These are phyloP conservation scores for Ischnura elegans DNA, from an alignment of 2,888 invertebrate genomes.

Conservation along the genomic window DNA sequence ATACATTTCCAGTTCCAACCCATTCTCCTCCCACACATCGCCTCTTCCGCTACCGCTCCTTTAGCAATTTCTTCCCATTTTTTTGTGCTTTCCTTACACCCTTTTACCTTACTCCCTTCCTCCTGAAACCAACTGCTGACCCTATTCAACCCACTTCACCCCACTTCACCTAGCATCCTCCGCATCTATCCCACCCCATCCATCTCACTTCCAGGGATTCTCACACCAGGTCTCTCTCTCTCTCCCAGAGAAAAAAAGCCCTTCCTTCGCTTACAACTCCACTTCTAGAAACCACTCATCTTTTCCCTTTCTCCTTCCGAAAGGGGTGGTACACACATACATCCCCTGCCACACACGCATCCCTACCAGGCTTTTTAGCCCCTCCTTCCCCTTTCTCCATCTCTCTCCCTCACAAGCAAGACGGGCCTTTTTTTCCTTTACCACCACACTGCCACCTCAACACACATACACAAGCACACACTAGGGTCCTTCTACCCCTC, in stretches of 20 bases:
- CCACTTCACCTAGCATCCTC: not conserved
- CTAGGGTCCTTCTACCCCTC: not conserved
- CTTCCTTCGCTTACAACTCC: conserved; percentile 63
- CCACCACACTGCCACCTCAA: not conserved
- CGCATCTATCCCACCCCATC: not conserved
- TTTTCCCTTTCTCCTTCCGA: conserved; percentile 23
- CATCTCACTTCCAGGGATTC: not conserved
- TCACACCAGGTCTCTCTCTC: not conserved
- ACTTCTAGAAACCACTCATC: conserved; percentile 64
- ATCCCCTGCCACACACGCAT: not conserved
- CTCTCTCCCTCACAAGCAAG: not conserved
- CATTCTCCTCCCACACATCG: not conserved
- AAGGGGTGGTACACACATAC: too few species aligned
- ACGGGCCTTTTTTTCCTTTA: not conserved
- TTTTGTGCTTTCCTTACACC: conserved; percentile 6
- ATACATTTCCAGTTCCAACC: not conserved
- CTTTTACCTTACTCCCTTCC: not conserved
- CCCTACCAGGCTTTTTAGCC: not conserved
- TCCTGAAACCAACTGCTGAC: not conserved
- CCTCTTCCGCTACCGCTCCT: not conserved
- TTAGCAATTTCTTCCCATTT: not conserved
- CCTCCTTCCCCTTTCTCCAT: not conserved
- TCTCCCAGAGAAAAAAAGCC: not conserved
- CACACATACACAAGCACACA: not conserved
- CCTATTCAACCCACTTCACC: not conserved